These are phyloP conservation scores for Bufo gargarizans DNA, from an alignment of 2,113 vertebrate species.

Conservation along the genomic window DNA sequence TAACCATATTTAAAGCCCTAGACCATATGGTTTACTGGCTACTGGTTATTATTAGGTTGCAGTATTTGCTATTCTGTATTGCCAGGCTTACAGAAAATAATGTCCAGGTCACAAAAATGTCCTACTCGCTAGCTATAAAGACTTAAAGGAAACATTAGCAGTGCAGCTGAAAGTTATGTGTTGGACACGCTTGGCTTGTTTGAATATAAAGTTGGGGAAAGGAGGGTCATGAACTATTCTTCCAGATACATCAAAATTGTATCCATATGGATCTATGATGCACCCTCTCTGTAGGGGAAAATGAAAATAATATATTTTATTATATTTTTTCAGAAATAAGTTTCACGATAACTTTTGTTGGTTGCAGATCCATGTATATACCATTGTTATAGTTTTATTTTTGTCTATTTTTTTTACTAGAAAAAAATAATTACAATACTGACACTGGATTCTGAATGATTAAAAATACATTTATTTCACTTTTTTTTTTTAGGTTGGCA, in stretches of 20 bases:
- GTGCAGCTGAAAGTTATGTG: too few species aligned
- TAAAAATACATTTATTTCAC: constrained; percentile 1
- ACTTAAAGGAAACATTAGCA: too few species aligned
- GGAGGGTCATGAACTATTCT: too few species aligned
- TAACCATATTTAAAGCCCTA: too few species aligned
- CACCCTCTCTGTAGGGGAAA: neutral
- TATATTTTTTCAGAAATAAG: neutral
- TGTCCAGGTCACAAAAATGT: too few species aligned
- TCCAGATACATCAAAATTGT: neutral
- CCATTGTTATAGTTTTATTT: neutral
- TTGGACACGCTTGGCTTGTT: too few species aligned
- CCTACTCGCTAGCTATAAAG: too few species aligned
- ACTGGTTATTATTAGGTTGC: too few species aligned
- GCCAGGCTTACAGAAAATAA: too few species aligned
- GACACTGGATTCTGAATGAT: neutral
- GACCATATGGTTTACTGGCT: too few species aligned
- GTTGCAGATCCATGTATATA: neutral
- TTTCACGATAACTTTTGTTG: neutral
- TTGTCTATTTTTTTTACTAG: neutral
- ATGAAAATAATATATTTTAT: neutral
- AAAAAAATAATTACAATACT: neutral
- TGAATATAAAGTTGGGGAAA: too few species aligned
- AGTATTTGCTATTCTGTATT: too few species aligned
- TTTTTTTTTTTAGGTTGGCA: neutral
- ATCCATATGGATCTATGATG: neutral